Evolutionary conservation across 1,140 invertebrate species (phyloP), one percentile per base, ranked within the genome.

Genomic region (Macrobrachium rosenbergii): DNA sequence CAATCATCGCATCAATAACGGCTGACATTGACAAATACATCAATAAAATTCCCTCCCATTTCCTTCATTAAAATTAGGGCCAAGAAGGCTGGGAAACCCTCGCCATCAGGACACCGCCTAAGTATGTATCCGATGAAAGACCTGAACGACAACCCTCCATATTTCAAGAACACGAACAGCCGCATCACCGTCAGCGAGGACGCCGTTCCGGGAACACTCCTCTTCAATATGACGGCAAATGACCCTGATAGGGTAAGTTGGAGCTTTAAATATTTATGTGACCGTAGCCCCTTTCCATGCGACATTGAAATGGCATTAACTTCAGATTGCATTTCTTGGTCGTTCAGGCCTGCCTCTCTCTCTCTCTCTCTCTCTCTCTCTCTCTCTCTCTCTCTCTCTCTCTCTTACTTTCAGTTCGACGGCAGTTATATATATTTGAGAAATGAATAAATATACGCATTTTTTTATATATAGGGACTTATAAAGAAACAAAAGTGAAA

Each of bases 81-180:
- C 43, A 45, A 23, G 84, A 67, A 21, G 67, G 64, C 16, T 87
- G 84, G 84, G 37, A 73, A 78, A 87, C 58, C 69, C 69, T 10
- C 63, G 78, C 7, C 80, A 81, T 28, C 79, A 89, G 12, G 80
- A 87, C 63, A 77, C 73, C 58, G 82, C 73, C 52, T 89, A 67
- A 82, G 23, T 78, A 17, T 43, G 62, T 14, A 43, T 83, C n/a
- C 76, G 62, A 59, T 87, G 21, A 67, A 16, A 19, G 82, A 72
- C 21, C 63, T 79, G 73, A 76, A 79, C 37, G 82, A 77, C 37
- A 80, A 85, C 80, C 63, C 72, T 12, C 80, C 75, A 23, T 64
- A 62, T 58, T 83, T 79, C 72, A 43, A 43, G 45, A n/a, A 52
- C 69, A n/a, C 59, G 0, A 43, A 62, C 69, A 63, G 52, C 43